Evolutionary conservation across 2,113 vertebrate genomes (phyloP).

Genomic region (Manacus vitellinus): DNA sequence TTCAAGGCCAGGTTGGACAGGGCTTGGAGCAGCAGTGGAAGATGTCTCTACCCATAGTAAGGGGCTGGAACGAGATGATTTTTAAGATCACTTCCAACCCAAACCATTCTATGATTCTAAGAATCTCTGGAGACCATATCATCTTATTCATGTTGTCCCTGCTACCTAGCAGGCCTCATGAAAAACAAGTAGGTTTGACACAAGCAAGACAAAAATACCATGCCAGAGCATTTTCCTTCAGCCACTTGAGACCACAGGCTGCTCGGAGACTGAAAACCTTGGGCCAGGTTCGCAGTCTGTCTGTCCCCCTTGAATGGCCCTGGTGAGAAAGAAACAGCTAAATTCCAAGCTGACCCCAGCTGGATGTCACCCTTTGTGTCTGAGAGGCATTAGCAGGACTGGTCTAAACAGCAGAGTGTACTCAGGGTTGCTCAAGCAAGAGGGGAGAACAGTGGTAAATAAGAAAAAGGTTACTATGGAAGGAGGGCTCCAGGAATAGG

Average conservation of each 20-base stretch:
- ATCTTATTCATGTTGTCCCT: not conserved
- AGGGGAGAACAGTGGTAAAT: not conserved
- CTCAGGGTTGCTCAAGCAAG: not conserved
- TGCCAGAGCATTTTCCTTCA: not conserved
- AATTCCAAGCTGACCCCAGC: not conserved
- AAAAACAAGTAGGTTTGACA: not conserved
- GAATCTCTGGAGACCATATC: not conserved
- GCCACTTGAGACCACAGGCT: not conserved
- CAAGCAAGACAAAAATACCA: not conserved
- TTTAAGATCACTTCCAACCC: not conserved
- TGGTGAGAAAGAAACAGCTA: not conserved
- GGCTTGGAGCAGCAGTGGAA: not conserved
- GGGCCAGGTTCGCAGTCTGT: not conserved
- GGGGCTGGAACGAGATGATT: not conserved
- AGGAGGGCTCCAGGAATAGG: not conserved
- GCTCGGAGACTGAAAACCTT: not conserved
- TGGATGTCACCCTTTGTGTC: not conserved
- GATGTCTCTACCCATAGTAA: not conserved
- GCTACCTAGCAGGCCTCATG: not conserved
- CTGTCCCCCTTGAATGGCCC: not conserved
- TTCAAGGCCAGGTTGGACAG: not conserved
- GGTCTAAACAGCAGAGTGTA: not conserved
- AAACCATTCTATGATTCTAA: not conserved
- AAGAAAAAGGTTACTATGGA: not conserved
- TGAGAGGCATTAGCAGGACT: not conserved